Percentiles rank a stretch among this genome's conserved stretches.
These are phyloP conservation scores for Callospermophilus lateralis DNA, from an alignment of 2,113 vertebrate species.

Conservation along the genomic window DNA sequence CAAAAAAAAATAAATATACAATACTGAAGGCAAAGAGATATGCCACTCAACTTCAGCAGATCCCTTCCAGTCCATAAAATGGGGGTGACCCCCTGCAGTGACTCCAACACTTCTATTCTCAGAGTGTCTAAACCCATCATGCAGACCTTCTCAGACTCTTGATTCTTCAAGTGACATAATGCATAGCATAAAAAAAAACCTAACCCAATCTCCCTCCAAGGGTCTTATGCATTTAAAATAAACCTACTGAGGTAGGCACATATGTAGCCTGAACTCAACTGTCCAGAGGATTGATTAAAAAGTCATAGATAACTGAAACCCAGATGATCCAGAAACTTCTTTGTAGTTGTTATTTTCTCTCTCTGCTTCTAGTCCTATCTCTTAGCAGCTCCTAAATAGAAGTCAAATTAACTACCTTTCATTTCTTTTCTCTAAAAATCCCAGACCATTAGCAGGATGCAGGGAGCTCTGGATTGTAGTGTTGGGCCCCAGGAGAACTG, in stretches of 20 bases:
- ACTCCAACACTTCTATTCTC: background rate
- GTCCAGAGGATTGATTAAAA: background rate
- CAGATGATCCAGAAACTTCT: slow-evolving; percentile 18
- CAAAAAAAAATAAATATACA: background rate
- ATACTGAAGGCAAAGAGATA: background rate
- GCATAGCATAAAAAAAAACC: background rate
- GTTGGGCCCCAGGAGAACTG: background rate
- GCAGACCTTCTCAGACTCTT: background rate
- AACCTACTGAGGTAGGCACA: background rate
- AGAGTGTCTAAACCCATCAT: background rate
- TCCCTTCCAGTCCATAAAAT: background rate
- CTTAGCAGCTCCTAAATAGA: slow-evolving; percentile 16
- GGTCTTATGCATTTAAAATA: background rate
- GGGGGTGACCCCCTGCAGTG: background rate
- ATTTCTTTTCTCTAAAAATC: slow-evolving; percentile 1
- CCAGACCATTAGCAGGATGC: background rate
- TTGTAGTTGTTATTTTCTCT: background rate
- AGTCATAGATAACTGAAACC: slow-evolving; percentile 11
- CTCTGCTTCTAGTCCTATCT: background rate
- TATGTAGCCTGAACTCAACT: slow-evolving; percentile 3
- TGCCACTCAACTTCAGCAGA: background rate
- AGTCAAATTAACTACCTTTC: slow-evolving; percentile 8
- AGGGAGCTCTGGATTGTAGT: background rate
- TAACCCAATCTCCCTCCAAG: background rate
- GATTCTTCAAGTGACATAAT: background rate